Base-by-base conservation (phyloP, 2,888 invertebrate species). In the Pycnomerus fuliginosus region DNA sequence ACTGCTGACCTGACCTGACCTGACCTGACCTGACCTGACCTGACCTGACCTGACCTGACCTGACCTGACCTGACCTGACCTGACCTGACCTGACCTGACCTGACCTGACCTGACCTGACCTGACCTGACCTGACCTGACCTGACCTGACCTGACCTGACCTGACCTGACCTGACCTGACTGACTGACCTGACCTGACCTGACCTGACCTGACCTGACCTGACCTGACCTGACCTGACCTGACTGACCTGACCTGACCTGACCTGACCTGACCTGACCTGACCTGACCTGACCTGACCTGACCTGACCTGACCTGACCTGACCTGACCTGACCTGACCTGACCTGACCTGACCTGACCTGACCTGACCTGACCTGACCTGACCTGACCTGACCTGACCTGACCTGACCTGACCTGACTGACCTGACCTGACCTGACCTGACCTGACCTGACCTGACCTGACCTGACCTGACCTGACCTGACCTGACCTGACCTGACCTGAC, bases 121-220 rank as follows among this genome's bases (percentile, higher is more conserved):
- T 39, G 24, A 47, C 47, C 47, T 37, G 32, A 48, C 48, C 48
- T 39, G 22, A 48, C 48, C 44, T 34, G 25, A 48, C 48, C 48
- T 39, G 24, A 47, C 47, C 47, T 38, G 30, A 47, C 47, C 47
- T 37, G 16, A 46, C 46, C 46, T 36, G 28, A 46, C 46, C 42
- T 33, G 25, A 47, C 48, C 48, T 39, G 25, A 48, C 48, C 44
- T 29, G 24, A 44, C 48, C 44, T 14, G 34, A 14, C 12, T 34
- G 12, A 23, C 5, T 35, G 32, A 45, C 44, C 48, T 33, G 27
- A 40, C 44, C 41, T 33, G 29, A 45, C 44, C 48, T 38, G 35
- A 44, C 44, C 48, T 37, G 35, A 44, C 44, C 44, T 37, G 27
- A 45, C 40, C 48, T 38, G 31, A 48, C 44, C 48, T 42, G 28